Evolutionary conservation across 2,888 invertebrate genomes (phyloP), one percentile per base, ranked within the genome.

Genomic region (Nymphalis polychloros): DNA sequence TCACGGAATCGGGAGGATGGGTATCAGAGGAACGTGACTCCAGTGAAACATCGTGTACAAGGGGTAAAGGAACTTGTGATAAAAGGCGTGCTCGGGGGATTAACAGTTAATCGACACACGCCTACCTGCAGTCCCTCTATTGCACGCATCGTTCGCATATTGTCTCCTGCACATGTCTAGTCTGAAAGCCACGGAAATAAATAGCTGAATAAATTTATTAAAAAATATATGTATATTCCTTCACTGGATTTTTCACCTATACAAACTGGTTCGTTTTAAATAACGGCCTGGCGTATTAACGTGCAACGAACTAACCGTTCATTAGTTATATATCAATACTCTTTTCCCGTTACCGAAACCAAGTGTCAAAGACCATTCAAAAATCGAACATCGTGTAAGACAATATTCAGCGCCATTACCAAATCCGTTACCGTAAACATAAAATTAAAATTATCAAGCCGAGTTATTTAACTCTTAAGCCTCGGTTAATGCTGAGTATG

Each of bases 101-200:
- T 79, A 74, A 78, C 80, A 81, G 81, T 85, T 76, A 84, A 41
- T 57, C 80, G 82, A 84, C 84, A 89, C 92, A 91, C 91, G 90
- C 91, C 95, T 97, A 98, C 98, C 98, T 97, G 98, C 98, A 83
- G 98, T 98, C 94, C 98, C 98, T 94, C 98, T 96, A 96, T 98
- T 98, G 96, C 98, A 98, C 93, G 96, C 96, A 94, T 97, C 97
- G 94, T 96, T 96, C 91, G 97, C 96, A 94, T 96, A 96, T 94
- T 97, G 96, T 94, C 98, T 95, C 94, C 98, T 96, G 96, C 98
- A 98, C 98, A 98, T 98, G 96, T 98, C 98, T 95, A 98, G 97
- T 97, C 98, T 98, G 97, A 93, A 97, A 97, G 89, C 81, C 87
- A 93, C 87, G 93, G 92, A 92, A 94, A 94, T 85, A 91, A 77